phyloP scores from a whole-genome alignment of 2,113 vertebrate genomes.

The Pica pica region DNA sequence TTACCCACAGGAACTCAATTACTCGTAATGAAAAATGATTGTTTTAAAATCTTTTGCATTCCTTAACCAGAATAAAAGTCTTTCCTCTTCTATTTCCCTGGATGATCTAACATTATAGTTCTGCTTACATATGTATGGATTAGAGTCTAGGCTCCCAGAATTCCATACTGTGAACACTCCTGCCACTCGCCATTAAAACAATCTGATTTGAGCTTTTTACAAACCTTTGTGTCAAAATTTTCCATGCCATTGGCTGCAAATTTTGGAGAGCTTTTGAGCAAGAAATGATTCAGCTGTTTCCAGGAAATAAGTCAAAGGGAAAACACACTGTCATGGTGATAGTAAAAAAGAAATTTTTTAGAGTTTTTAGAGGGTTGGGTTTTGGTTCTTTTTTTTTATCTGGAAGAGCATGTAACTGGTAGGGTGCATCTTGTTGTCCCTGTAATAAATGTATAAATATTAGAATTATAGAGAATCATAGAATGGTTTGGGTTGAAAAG shows the following conservation, averaged over 20 bases:
- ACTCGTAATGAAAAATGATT: background rate
- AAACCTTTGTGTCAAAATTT: background rate
- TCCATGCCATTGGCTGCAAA: background rate
- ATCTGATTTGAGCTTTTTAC: background rate
- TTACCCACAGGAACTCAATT: background rate
- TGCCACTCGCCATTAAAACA: background rate
- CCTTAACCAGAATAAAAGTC: background rate
- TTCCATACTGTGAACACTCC: background rate
- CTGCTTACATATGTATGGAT: background rate
- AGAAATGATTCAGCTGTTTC: slow-evolving; percentile 27
- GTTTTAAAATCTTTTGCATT: background rate
- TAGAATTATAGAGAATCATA: background rate
- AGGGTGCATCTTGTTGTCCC: background rate
- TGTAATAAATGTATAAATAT: background rate
- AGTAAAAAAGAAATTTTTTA: background rate
- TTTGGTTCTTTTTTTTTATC: rapidly evolving
- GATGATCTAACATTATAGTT: background rate
- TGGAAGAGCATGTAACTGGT: background rate
- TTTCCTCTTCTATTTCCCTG: background rate
- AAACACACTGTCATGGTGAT: background rate
- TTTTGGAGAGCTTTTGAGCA: background rate
- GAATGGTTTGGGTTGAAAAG: background rate
- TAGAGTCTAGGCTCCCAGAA: background rate
- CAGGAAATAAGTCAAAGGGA: background rate
- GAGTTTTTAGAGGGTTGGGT: background rate